These are phyloP conservation scores for Scelioninae gen. 2 DNA, from an alignment of 2,888 invertebrate species.

Conservation along the genomic window DNA sequence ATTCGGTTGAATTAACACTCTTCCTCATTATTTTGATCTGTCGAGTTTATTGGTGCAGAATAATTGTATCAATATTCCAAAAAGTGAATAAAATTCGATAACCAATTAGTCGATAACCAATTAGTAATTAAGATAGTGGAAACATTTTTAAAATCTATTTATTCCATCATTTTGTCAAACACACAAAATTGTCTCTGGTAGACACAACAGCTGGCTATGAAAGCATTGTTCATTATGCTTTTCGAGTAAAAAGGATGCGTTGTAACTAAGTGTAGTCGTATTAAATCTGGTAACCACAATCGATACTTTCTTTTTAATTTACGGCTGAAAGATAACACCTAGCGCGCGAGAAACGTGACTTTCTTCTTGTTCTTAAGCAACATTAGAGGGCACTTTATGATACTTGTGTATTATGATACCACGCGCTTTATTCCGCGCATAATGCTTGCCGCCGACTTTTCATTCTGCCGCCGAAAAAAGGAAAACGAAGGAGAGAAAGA, in stretches of 20 bases:
- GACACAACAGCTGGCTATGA: background rate
- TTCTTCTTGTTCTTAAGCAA: slow-evolving; percentile 46
- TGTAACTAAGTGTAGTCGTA: slow-evolving; percentile 22
- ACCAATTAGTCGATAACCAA: too few relatives aligned
- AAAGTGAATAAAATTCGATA: too few relatives aligned
- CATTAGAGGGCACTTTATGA: slow-evolving; percentile 42
- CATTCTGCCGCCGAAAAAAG: slow-evolving; percentile 2
- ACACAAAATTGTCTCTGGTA: too few relatives aligned
- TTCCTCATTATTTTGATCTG: too few relatives aligned
- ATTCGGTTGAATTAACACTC: too few relatives aligned
- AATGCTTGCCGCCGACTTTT: slow-evolving; percentile 26
- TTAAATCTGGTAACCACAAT: slow-evolving; percentile 52
- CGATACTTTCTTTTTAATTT: slow-evolving; percentile 55
- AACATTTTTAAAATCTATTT: too few relatives aligned
- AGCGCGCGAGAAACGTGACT: slow-evolving; percentile 42
- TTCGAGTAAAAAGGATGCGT: slow-evolving; percentile 6
- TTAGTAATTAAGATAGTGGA: too few relatives aligned
- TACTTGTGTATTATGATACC: slow-evolving; percentile 42
- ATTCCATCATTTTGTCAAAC: too few relatives aligned
- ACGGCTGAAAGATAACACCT: slow-evolving; percentile 45
- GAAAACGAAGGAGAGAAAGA: slow-evolving; percentile 1
- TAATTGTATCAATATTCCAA: too few relatives aligned
- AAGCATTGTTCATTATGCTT: slow-evolving; percentile 17
- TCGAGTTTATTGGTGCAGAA: too few relatives aligned
- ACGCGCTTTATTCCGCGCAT: slow-evolving; percentile 42